phyloP scores from a whole-genome alignment of 2,113 vertebrate genomes.

The Regulus satrapa region DNA sequence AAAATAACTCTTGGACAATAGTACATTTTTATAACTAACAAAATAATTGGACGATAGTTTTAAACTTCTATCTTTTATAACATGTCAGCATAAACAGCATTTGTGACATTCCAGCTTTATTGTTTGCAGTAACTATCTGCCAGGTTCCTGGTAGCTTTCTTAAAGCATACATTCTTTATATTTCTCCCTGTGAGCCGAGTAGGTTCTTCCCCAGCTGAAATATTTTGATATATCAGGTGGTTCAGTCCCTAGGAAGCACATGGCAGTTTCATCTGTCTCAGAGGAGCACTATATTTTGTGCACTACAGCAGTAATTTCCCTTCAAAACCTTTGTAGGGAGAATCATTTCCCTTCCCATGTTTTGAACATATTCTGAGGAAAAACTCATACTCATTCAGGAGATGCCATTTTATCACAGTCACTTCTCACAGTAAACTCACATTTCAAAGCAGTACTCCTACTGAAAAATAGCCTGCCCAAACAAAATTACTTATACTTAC shows the following conservation, averaged over 20 bases:
- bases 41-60: background rate
- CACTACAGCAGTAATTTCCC: background rate
- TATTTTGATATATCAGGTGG: background rate
- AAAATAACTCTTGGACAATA: background rate
- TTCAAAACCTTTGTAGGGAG: background rate
- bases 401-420: background rate
- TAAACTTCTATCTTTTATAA: background rate
- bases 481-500: conserved; percentile 74
- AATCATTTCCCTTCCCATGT: background rate
- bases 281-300: background rate
- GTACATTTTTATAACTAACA: background rate
- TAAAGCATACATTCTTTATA: background rate
- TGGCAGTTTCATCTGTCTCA: background rate
- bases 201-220: background rate
- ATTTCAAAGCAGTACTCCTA: background rate
- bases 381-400: background rate
- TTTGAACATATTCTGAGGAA: background rate
- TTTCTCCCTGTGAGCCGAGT: background rate
- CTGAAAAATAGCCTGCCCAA: background rate
- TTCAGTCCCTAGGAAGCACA: background rate
- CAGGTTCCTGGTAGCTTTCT: background rate
- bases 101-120: background rate
- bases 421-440: background rate
- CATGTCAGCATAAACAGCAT: background rate
- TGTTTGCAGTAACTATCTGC: background rate